Conservation (phyloP, 2,797 vertebrate genomes). For the Sphenodon punctatus region DNA sequence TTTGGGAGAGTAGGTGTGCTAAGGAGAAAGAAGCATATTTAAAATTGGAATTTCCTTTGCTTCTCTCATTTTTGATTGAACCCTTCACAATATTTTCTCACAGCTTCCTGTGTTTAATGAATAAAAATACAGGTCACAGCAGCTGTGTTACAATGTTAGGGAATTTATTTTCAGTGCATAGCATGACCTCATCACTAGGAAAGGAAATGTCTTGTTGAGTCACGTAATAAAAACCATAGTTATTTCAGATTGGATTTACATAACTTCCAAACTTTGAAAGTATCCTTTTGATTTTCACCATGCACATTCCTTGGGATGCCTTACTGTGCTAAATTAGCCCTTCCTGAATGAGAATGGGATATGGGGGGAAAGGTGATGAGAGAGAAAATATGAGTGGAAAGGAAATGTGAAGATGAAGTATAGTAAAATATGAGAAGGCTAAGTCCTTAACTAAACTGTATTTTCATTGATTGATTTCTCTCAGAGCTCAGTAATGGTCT, state of each 20-base stretch:
- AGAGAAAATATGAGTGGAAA: conserved; percentile 16
- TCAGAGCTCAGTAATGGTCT: accelerated
- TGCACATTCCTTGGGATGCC: conserved; percentile 2
- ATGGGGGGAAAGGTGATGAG: background rate
- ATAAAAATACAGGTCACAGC: background rate
- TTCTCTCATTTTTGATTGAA: background rate
- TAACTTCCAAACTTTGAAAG: conserved; percentile 17
- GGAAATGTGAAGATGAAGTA: background rate
- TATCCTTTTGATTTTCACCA: conserved; percentile 27
- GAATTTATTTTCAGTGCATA: conserved; percentile 11
- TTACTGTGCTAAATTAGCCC: conserved; percentile 48
- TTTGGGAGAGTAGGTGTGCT: background rate
- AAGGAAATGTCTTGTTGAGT: conserved; percentile 8
- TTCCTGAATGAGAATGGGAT: conserved; percentile 25
- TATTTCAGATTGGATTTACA: conserved; percentile 18
- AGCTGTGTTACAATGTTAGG: background rate
- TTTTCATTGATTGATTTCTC: conserved; percentile 17
- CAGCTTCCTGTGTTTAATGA: background rate
- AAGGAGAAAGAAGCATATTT: background rate
- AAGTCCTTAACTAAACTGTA: background rate
- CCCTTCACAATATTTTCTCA: background rate
- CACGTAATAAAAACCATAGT: conserved; percentile 31
- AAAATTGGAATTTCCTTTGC: background rate
- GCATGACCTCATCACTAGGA: background rate
- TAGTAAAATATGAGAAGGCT: background rate